Conservation (phyloP, 2,888 invertebrate species). For the Minunthozetes semirufus region DNA sequence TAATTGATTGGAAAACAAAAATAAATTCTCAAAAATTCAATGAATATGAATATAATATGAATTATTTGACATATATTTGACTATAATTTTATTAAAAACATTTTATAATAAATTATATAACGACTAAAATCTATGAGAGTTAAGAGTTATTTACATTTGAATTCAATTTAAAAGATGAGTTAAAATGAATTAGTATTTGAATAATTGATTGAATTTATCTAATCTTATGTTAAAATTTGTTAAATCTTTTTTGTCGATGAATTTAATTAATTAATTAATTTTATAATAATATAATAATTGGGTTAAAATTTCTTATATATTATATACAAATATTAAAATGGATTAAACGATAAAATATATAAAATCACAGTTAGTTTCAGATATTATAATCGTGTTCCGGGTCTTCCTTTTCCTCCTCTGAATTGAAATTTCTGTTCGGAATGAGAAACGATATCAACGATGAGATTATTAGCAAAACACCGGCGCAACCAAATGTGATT, state of each 20-base stretch:
- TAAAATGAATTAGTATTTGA: background rate
- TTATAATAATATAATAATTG: background rate
- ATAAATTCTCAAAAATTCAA: too few species aligned
- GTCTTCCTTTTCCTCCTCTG: slow-evolving; percentile 6
- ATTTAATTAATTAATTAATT: background rate
- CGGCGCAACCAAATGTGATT: slow-evolving; percentile 86
- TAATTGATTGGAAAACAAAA: too few species aligned
- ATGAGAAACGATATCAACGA: slow-evolving; percentile 64
- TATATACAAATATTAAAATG: slow-evolving; percentile 4
- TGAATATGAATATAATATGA: too few species aligned
- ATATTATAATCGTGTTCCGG: slow-evolving; percentile 9
- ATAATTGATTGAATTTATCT: background rate
- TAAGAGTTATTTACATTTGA: background rate
- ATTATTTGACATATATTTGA: too few species aligned
- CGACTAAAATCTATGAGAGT: background rate
- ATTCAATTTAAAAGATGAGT: background rate
- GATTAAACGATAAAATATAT: slow-evolving; percentile 2
- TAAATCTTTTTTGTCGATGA: background rate
- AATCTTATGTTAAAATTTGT: background rate
- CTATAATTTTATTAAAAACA: background rate
- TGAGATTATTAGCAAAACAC: slow-evolving; percentile 74
- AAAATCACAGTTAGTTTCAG: slow-evolving; percentile 29
- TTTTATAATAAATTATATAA: background rate
- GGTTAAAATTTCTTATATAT: background rate
- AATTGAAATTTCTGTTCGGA: slow-evolving; percentile 39